Base-by-base conservation (phyloP, 2,797 vertebrate species). In the Parauchenoglanis ngamensis region DNA sequence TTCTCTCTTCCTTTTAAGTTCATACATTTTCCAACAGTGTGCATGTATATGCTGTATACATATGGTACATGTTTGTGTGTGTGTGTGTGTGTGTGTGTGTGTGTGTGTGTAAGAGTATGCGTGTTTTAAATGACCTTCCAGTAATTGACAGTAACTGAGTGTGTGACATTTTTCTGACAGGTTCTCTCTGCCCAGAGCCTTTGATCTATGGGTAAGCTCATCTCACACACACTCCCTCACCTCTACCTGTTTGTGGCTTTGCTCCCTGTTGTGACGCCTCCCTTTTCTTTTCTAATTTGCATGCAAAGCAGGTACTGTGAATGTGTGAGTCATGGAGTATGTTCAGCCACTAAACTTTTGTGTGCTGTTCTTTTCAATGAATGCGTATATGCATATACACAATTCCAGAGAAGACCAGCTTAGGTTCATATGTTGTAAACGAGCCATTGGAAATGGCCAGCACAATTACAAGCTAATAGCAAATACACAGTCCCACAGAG, bases 231-330 rank as follows among this genome's bases (percentile, higher is more conserved):
- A 40, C 77, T 63, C 78, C 44, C 28, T 75, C 67, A 23, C 61
- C 46, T 79, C 65, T 80, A 88, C 87, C 83, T 88, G 87, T 85
- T 85, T 85, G 83, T 85, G 67, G 67, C 31, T 85, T 75, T 49
- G 23, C 83, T 85, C 44, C 15, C 23, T 65, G 3, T 49, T 82
- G 25, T 72, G 56, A 63, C 46, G 35, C 77, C 83, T 54, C 49
- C 87, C 68, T 81, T 49, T 49, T 23, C 35, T 87, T 81, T 17
- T 28, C 31, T 12, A 49, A 81, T 80, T 88, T 88, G 77, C 68
- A 88, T 81, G 87, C 52, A 80, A 85, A 85, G 56, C 56, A 73
- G n/a, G 67, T 68, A 75, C 46, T 54, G 54, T 85, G 87, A 63
- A 8, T 83, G 78, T 77, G 15, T 85, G 83, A 67, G 78, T 78